Conservation (phyloP, 1,140 invertebrate species). For the Gryllus bimaculatus region DNA sequence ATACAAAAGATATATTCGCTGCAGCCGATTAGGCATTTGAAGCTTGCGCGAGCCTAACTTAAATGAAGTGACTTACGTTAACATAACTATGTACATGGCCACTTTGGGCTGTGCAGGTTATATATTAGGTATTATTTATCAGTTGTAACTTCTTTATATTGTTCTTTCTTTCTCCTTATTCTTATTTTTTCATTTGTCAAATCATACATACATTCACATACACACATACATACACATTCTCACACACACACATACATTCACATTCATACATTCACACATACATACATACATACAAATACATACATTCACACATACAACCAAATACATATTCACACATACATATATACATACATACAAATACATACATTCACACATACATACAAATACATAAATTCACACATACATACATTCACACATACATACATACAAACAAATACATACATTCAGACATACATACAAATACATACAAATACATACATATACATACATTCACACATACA, state of each 20-base stretch:
- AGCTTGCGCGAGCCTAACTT: too few relatives aligned
- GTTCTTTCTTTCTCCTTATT: too few relatives aligned
- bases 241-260: background rate
- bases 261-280: background rate
- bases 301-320: background rate
- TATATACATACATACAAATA: background rate
- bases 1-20: too few relatives aligned
- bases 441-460: background rate
- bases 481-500: background rate
- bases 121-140: too few relatives aligned
- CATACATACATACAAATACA: background rate
- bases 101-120: too few relatives aligned
- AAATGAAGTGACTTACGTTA: too few relatives aligned
- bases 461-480: background rate
- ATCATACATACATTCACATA: too few relatives aligned
- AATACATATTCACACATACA: background rate
- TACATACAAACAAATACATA: background rate
- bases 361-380: background rate
- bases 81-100: too few relatives aligned
- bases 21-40: too few relatives aligned
- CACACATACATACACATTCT: too few relatives aligned
- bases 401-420: background rate
- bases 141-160: too few relatives aligned
- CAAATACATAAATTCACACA: background rate
- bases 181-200: too few relatives aligned